phyloP scores from a whole-genome alignment of 2,797 vertebrate species.

The Nyctibius grandis region DNA sequence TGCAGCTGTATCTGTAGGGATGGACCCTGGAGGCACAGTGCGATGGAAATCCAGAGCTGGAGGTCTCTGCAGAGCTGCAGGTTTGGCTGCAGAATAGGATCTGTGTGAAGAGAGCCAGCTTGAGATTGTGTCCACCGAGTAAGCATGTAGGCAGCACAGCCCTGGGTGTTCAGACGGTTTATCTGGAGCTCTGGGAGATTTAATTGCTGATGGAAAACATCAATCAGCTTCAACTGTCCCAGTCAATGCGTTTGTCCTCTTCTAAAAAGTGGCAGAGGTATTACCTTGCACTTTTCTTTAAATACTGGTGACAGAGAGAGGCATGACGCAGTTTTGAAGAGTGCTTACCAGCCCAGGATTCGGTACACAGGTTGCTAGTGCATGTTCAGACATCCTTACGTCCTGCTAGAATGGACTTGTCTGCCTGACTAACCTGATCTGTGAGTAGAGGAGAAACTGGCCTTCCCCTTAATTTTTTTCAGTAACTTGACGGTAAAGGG shows the following conservation, averaged over 20 bases:
- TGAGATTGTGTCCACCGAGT: neutral
- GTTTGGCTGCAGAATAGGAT: neutral
- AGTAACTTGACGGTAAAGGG: neutral
- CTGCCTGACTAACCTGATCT: conserved; percentile 21
- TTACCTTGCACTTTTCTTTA: neutral
- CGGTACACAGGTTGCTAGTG: neutral
- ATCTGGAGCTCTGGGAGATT: neutral
- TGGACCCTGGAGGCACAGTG: neutral
- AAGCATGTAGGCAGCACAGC: neutral
- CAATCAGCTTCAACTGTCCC: neutral
- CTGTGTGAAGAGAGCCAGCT: neutral
- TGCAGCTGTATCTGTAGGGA: neutral
- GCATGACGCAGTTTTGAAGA: neutral
- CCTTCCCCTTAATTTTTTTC: neutral
- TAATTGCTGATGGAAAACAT: neutral
- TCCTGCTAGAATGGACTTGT: conserved; percentile 55
- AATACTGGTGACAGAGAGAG: neutral
- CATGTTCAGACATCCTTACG: neutral
- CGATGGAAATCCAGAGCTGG: neutral
- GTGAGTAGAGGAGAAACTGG: neutral
- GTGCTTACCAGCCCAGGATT: neutral
- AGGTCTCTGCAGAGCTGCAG: neutral
- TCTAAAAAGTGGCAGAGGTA: neutral
- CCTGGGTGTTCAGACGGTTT: neutral
- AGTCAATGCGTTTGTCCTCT: neutral